phyloP scores from a whole-genome alignment of 1,140 invertebrate genomes.

The Drosophila eugracilis region DNA sequence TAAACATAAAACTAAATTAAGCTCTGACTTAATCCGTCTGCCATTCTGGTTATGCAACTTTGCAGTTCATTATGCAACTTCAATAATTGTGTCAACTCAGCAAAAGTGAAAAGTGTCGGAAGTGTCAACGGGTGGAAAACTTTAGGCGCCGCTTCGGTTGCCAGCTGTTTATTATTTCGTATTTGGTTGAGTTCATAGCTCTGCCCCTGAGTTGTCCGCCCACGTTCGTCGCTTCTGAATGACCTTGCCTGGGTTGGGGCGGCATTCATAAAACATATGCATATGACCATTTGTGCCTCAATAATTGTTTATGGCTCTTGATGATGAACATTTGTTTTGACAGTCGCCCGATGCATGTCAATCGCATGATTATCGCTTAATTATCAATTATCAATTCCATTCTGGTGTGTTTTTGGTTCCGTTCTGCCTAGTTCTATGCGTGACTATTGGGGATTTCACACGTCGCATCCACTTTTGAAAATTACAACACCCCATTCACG shows the following conservation, averaged over 20 bases:
- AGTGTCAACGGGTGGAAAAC: slow-evolving; percentile 41
- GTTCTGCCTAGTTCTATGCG: slow-evolving; percentile 35
- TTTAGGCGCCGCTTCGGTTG: slow-evolving; percentile 46
- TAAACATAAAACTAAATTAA: slow-evolving; percentile 7
- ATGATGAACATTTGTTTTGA: slow-evolving; percentile 68
- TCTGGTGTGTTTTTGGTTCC: slow-evolving; percentile 25
- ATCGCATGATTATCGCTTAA: slow-evolving; percentile 68
- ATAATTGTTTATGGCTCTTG: slow-evolving; percentile 56
- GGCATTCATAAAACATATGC: slow-evolving; percentile 42
- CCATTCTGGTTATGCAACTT: slow-evolving; percentile 39
- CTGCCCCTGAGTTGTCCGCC: slow-evolving; percentile 32
- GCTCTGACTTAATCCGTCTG: neutral
- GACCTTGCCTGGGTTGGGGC: slow-evolving; percentile 59
- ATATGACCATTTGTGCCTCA: slow-evolving; percentile 44
- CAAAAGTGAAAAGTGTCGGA: slow-evolving; percentile 69
- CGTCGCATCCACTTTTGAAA: slow-evolving; percentile 7
- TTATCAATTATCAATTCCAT: slow-evolving; percentile 34
- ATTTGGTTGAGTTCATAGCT: slow-evolving; percentile 11
- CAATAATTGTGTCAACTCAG: slow-evolving; percentile 41
- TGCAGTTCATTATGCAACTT: slow-evolving; percentile 37
- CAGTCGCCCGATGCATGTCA: slow-evolving; percentile 66
- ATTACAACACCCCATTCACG: slow-evolving; percentile 39
- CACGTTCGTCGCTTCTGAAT: slow-evolving; percentile 29
- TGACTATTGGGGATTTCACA: slow-evolving; percentile 27
- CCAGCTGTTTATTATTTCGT: slow-evolving; percentile 5